These are phyloP conservation scores for Cydia strobilella DNA, from an alignment of 1,140 invertebrate genomes.

Conservation along the genomic window DNA sequence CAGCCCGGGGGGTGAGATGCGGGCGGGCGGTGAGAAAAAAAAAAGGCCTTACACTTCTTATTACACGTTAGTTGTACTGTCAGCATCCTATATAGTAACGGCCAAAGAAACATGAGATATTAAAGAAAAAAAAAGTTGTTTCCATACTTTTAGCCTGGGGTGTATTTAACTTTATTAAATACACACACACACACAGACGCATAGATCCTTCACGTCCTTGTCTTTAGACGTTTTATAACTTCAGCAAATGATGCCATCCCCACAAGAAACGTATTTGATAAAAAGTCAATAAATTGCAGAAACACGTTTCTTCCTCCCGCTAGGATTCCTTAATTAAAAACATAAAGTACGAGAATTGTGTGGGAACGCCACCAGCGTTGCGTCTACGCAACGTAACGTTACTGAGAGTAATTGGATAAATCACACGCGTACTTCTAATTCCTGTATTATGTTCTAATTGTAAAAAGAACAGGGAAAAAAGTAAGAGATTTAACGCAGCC, in stretches of 20 bases:
- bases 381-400: neutral
- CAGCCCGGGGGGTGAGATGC: no score
- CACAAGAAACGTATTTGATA: conserved; percentile 7
- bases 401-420: neutral
- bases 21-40: no score
- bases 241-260: neutral
- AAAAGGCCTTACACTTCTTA: no score
- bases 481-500: no score
- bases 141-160: no score
- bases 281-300: conserved; percentile 13
- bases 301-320: conserved; percentile 11
- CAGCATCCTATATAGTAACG: no score
- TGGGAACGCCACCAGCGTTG: conserved; percentile 6
- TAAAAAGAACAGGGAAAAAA: no score
- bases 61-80: no score
- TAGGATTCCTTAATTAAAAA: conserved; percentile 19
- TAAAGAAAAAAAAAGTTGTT: no score
- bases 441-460: no score
- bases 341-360: conserved; percentile 15
- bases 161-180: neutral
- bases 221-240: neutral
- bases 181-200: neutral
- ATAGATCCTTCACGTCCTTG: neutral
- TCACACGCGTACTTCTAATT: no score
- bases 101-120: no score